Conservation (phyloP, 2,888 invertebrate genomes). For the Napeogenes sylphis region DNA sequence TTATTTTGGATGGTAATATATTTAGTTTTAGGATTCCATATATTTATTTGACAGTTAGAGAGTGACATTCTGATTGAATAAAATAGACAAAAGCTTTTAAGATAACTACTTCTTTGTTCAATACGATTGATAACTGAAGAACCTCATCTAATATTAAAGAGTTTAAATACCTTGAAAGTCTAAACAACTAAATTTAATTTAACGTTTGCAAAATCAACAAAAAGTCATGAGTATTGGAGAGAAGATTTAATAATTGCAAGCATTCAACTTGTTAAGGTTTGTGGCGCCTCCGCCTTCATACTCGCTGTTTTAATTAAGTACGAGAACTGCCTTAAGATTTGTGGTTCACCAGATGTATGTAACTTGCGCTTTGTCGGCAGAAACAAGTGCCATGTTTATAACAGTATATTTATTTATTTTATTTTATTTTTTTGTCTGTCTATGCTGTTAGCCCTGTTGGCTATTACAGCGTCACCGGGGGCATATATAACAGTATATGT, state of each 20-base stretch:
- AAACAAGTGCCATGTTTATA: background rate
- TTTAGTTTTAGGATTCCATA: background rate
- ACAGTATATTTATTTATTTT: background rate
- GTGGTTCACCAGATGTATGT: background rate
- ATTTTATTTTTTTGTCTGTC: background rate
- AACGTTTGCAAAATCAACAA: background rate
- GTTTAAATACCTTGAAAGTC: too few relatives aligned
- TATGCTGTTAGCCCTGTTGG: too few relatives aligned
- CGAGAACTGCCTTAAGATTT: background rate
- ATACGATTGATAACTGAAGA: too few relatives aligned
- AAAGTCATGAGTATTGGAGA: background rate
- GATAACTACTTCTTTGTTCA: too few relatives aligned
- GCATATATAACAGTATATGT: too few relatives aligned
- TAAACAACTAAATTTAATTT: too few relatives aligned
- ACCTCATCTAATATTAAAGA: too few relatives aligned
- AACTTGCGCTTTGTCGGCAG: background rate
- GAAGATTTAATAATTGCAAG: slow-evolving; percentile 5
- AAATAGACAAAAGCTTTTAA: background rate
- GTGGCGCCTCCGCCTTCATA: background rate
- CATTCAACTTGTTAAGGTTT: slow-evolving; percentile 1
- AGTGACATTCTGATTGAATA: slow-evolving; percentile 5
- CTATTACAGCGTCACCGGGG: too few relatives aligned
- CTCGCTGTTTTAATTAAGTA: background rate
- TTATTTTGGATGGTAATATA: slow-evolving; percentile 6
- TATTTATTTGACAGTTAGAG: slow-evolving; percentile 10